phyloP scores from a whole-genome alignment of 2,113 vertebrate species.

The Hippolais icterina region DNA sequence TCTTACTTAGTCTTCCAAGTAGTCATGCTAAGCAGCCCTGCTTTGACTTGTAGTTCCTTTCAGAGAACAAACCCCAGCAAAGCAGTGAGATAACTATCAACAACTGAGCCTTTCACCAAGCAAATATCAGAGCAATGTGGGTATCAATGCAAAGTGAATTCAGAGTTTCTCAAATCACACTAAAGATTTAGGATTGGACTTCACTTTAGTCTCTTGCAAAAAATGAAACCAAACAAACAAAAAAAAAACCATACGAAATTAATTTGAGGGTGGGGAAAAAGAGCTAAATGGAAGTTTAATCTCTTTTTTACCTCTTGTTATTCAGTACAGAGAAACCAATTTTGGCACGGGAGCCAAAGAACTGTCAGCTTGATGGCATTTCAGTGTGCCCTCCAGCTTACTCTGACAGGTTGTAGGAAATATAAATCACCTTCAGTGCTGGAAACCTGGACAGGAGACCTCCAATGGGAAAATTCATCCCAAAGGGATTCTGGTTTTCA shows the following conservation, averaged over 20 bases:
- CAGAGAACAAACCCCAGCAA: background rate
- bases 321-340: background rate
- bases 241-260: background rate
- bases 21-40: background rate
- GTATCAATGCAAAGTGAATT: background rate
- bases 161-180: background rate
- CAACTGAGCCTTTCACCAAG: background rate
- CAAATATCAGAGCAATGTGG: background rate
- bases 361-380: background rate
- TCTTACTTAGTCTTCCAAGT: background rate
- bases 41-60: background rate
- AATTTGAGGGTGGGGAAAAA: background rate
- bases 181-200: background rate
- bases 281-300: background rate
- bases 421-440: background rate
- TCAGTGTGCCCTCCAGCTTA: background rate
- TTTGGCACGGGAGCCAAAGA: background rate
- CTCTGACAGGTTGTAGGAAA: background rate
- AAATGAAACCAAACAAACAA: background rate
- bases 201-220: background rate
- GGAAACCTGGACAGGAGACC: background rate
- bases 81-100: background rate
- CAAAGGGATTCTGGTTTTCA: background rate
- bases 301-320: background rate
- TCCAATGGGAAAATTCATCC: background rate